A percentile compares a stretch with the other conserved stretches of the same genome.
These are phyloP conservation scores for Dolichallabes microphthalmus DNA, from an alignment of 2,113 vertebrate genomes.

Conservation along the genomic window DNA sequence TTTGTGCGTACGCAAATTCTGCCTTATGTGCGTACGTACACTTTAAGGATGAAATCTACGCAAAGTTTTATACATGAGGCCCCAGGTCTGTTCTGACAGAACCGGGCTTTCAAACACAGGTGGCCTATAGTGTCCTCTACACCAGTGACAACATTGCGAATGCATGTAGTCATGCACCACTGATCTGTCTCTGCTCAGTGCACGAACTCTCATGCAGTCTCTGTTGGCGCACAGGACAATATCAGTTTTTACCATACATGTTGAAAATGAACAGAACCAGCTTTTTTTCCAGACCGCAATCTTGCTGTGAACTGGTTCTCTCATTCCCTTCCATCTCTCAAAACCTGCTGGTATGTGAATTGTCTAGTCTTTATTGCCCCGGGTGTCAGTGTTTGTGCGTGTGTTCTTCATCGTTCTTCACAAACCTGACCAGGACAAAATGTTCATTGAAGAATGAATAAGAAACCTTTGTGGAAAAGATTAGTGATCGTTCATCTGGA, in stretches of 20 bases:
- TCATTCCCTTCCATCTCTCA: not conserved
- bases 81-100: not conserved
- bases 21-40: no score
- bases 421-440: not conserved
- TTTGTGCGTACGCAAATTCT: no score
- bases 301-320: not conserved
- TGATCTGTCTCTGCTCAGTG: not conserved
- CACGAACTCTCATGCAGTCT: not conserved
- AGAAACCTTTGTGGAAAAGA: not conserved
- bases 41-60: no score
- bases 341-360: not conserved
- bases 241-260: not conserved
- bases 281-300: not conserved
- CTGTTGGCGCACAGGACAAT: not conserved
- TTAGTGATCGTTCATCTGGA: not conserved
- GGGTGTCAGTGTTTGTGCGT: not conserved
- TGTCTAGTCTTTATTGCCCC: not conserved
- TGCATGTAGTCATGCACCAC: not conserved
- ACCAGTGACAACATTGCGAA: not conserved
- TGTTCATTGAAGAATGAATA: not conserved
- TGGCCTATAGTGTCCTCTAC: not conserved
- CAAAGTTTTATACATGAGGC: no score
- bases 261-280: not conserved
- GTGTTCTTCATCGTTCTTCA: not conserved
- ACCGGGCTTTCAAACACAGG: not conserved